Evolutionary conservation across 2,888 invertebrate genomes (phyloP).

Genomic region (Zaprionus obscuricornis): DNA sequence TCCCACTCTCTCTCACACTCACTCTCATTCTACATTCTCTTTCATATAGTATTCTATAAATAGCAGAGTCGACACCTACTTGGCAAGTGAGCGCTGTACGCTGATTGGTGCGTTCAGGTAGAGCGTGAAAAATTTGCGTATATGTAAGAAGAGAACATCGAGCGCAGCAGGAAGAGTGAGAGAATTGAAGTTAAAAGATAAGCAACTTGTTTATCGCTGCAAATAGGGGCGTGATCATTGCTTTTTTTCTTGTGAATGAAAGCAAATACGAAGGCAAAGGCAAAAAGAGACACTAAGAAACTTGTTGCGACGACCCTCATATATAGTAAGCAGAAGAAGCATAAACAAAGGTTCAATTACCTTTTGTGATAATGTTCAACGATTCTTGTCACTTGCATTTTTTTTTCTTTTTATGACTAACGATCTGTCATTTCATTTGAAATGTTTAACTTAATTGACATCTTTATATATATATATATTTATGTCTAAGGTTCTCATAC

Average conservation of each 20-base stretch:
- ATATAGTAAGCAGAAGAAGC: not conserved
- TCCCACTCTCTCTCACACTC: too few relatives aligned
- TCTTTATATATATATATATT: conserved; percentile 26
- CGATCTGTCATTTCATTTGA: conserved; percentile 47
- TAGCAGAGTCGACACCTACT: not conserved
- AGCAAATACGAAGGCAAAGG: not conserved
- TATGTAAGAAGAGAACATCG: conserved; percentile 9
- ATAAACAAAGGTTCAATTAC: conserved; percentile 8
- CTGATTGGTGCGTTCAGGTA: conserved; percentile 50
- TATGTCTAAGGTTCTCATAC: not conserved
- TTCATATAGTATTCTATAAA: too few relatives aligned
- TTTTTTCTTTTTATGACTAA: conserved; percentile 36
- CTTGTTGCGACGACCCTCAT: conserved; percentile 44
- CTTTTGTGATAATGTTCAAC: too few relatives aligned
- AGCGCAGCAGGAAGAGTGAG: too few relatives aligned
- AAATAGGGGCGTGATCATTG: conserved; percentile 39
- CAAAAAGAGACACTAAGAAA: too few relatives aligned
- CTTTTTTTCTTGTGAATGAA: conserved; percentile 10
- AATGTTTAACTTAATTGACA: conserved; percentile 41
- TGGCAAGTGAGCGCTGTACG: conserved; percentile 18
- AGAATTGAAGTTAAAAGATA: too few relatives aligned
- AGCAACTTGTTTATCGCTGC: conserved; percentile 27
- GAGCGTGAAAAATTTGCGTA: conserved; percentile 42
- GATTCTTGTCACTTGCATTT: too few relatives aligned
- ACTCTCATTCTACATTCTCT: conserved; percentile 5